A percentile compares a stretch with the other conserved stretches of the same genome.
Conservation (phyloP, 1,140 invertebrate species). For the Drosophila sproati region DNA sequence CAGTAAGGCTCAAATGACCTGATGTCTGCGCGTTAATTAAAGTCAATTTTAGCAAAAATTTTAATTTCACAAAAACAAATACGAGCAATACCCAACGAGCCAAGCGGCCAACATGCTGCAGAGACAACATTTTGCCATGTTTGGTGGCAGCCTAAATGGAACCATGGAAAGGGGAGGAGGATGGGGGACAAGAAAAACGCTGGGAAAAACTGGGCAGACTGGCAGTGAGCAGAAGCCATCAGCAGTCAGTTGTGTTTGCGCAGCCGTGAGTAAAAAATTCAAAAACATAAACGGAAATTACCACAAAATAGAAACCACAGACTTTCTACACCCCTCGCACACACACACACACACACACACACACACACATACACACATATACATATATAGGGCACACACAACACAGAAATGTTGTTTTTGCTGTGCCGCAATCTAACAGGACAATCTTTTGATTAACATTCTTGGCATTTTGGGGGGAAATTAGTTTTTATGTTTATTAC, state of each 20-base stretch:
- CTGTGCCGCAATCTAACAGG: constrained; percentile 71
- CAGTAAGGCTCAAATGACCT: constrained; percentile 4
- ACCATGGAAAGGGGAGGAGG: not conserved
- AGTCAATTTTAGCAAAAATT: constrained; percentile 62
- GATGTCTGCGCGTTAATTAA: constrained; percentile 60
- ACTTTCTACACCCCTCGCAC: constrained; percentile 43
- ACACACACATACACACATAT: constrained; percentile 19
- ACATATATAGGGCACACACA: not conserved
- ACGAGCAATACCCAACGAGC: constrained; percentile 30
- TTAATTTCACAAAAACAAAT: constrained; percentile 74
- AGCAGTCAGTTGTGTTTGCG: constrained; percentile 76
- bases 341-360: constrained; percentile 33
- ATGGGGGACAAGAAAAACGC: not conserved
- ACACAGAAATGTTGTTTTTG: constrained; percentile 34
- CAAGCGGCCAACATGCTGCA: constrained; percentile 28
- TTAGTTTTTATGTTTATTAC: constrained; percentile 84
- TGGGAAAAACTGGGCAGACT: constrained; percentile 12
- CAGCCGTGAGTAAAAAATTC: constrained; percentile 82
- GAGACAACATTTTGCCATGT: constrained; percentile 59
- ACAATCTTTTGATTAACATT: constrained; percentile 84
- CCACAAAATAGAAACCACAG: constrained; percentile 82
- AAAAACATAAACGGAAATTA: constrained; percentile 84
- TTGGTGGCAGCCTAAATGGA: constrained; percentile 11
- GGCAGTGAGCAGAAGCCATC: constrained; percentile 49
- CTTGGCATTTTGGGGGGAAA: constrained; percentile 79